A percentile compares a stretch with the other conserved stretches of the same genome.
These are phyloP conservation scores for Centrocercus urophasianus DNA, from an alignment of 2,113 vertebrate genomes.

Conservation along the genomic window DNA sequence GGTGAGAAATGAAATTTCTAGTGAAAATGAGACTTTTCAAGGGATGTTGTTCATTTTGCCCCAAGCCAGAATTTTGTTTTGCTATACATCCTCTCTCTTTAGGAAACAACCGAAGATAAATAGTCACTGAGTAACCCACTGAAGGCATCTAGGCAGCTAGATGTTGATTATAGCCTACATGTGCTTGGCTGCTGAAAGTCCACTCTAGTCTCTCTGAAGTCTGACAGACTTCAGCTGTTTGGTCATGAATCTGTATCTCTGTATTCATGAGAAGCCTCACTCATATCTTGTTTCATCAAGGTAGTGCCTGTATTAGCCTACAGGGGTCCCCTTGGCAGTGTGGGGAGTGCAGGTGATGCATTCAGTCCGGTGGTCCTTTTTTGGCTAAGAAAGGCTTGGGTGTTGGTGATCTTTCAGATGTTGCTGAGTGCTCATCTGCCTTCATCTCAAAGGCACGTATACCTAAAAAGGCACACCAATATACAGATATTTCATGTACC, in stretches of 20 bases:
- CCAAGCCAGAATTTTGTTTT: neutral
- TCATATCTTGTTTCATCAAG: neutral
- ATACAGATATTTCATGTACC: fast-evolving
- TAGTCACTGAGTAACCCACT: neutral
- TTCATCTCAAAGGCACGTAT: neutral
- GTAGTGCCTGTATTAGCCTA: fast-evolving
- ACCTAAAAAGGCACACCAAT: neutral
- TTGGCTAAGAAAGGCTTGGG: neutral
- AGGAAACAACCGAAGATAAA: neutral
- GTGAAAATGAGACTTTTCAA: neutral
- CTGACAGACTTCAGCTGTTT: neutral
- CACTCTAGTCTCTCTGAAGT: neutral
- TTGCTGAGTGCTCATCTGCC: neutral
- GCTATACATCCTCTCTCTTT: neutral
- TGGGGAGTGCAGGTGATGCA: neutral
- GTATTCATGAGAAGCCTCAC: neutral
- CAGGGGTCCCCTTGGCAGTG: neutral
- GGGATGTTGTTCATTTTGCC: constrained; percentile 1
- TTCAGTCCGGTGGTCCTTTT: neutral
- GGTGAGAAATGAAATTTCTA: neutral
- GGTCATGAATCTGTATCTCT: neutral
- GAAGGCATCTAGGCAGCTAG: neutral
- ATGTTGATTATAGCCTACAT: neutral
- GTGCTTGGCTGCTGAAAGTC: neutral
- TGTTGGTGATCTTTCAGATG: neutral